Evolutionary conservation across 2,113 vertebrate species (phyloP), one percentile per base, ranked within the genome.

Genomic region (Notechis scutatus): DNA sequence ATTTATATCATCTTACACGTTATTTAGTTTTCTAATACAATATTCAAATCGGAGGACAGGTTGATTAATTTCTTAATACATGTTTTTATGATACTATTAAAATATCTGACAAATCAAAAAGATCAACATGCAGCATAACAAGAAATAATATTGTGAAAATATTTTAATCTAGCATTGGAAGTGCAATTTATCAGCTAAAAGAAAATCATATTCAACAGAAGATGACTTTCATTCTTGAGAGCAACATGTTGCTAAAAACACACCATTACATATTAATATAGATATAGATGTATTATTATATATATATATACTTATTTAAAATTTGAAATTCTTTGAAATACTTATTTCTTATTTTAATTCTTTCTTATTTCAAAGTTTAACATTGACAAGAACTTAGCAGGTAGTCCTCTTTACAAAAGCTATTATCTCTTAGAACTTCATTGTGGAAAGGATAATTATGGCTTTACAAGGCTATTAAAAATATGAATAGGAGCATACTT

Each of bases 81-180:
- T 85, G 5, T 20, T 87, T 92, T 92, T 90, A 85, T 90, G 69
- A 45, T n/a, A 26, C 87, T 89, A 89, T 74, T 69, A 85, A 85
- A 85, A 85, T 85, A 90, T 61, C 21, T 85, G 88, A 92, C 69
- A 47, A 39, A 59, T 92, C 34, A 55, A 85, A 90, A 90, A 92
- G 89, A 90, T 90, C 59, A 69, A 92, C 88, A 88, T 42, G 57
- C 87, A 90, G 24, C 87, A 81, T 45, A 90, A 92, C 42, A 21
- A 47, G 39, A 57, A 52, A 81, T 85, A 42, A 85, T 85, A 85
- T 92, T 89, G 85, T 92, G 85, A 92, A 92, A 90, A 90, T 90
- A 54, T 47, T 5, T 52, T 69, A 59, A 34, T 39, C n/a, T 88
- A 69, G 59, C 23, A 55, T 69, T 92, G 21, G 34, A 69, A 74